phyloP scores from a whole-genome alignment of 2,888 invertebrate genomes.

The Andrena minutula region DNA sequence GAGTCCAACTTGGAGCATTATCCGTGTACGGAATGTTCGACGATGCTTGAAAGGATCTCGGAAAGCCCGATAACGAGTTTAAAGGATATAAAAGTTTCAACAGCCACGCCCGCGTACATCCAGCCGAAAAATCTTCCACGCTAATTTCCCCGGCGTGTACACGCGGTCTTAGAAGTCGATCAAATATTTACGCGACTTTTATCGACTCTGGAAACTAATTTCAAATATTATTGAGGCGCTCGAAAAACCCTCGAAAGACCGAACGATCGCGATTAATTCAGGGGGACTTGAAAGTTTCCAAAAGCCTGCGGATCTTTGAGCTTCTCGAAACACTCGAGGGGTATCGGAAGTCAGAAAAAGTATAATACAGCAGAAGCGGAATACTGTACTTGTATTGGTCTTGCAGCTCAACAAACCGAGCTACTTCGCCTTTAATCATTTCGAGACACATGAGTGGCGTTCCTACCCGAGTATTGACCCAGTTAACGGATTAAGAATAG shows the following conservation, averaged over 20 bases:
- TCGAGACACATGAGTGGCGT: too few relatives aligned
- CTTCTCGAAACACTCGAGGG: not conserved
- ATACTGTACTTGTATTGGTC: too few relatives aligned
- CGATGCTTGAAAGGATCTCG: slow-evolving; percentile 14
- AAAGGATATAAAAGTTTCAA: slow-evolving; percentile 8
- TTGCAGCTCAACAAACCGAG: too few relatives aligned
- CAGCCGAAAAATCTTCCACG: slow-evolving; percentile 9
- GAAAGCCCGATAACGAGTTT: slow-evolving; percentile 13
- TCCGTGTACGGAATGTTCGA: not conserved
- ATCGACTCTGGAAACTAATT: slow-evolving; percentile 3
- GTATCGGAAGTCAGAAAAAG: too few relatives aligned
- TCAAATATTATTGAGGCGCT: not conserved
- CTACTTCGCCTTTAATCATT: too few relatives aligned
- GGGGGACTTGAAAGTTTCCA: not conserved
- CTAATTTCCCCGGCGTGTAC: not conserved
- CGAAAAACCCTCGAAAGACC: not conserved
- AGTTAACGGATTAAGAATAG: not conserved
- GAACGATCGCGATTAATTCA: not conserved
- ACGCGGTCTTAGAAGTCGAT: not conserved
- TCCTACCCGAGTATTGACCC: too few relatives aligned
- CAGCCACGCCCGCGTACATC: not conserved
- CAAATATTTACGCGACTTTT: not conserved
- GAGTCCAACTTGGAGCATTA: not conserved
- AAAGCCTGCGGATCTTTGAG: not conserved
- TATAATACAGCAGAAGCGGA: too few relatives aligned